These are phyloP conservation scores for Platycercus adscitus DNA, from an alignment of 2,113 vertebrate genomes.

Conservation along the genomic window DNA sequence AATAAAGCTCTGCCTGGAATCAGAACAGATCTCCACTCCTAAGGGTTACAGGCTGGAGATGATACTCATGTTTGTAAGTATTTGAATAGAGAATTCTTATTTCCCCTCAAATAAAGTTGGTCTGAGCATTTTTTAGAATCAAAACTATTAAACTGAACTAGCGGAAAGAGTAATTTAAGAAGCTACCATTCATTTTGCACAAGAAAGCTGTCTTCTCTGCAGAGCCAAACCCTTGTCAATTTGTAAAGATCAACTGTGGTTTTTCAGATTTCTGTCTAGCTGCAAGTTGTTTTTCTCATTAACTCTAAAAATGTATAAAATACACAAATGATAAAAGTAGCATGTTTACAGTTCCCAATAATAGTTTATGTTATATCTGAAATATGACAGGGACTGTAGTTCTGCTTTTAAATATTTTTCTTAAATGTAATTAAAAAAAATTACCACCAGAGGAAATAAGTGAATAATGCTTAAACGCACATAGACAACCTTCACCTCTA, in stretches of 20 bases:
- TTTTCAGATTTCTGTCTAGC: neutral
- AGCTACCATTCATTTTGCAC: neutral
- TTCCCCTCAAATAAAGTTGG: neutral
- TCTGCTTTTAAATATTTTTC: neutral
- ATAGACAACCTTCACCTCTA: neutral
- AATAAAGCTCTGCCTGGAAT: neutral
- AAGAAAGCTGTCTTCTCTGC: neutral
- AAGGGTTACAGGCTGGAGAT: neutral
- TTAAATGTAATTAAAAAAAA: neutral
- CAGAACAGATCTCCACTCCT: neutral
- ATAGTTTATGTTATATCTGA: neutral
- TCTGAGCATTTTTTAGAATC: neutral
- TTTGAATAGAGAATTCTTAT: constrained; percentile 10
- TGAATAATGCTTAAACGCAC: neutral
- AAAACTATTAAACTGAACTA: neutral
- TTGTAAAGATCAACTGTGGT: neutral
- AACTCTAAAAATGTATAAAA: neutral
- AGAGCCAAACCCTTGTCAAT: neutral
- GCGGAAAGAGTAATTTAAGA: neutral
- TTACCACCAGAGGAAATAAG: neutral
- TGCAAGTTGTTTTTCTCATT: neutral
- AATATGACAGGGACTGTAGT: neutral
- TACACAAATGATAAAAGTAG: neutral
- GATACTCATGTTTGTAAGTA: neutral
- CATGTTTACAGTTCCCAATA: neutral